Evolutionary conservation across 2,797 vertebrate species (phyloP).

Genomic region (Anguilla obscura): DNA sequence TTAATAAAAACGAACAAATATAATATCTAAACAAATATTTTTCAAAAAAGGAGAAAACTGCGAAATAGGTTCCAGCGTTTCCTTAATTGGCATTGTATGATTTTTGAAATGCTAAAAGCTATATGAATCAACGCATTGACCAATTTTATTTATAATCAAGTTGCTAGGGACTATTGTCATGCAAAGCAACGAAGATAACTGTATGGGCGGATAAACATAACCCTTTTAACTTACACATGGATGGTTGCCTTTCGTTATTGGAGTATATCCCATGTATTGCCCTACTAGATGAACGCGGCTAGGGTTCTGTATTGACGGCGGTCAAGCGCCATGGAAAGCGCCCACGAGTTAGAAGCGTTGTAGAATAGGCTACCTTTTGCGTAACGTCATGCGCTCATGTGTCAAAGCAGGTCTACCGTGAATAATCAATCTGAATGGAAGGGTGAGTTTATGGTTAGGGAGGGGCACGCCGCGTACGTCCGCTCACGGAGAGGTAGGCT

Average conservation of each 20-base stretch:
- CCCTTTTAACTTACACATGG: neutral
- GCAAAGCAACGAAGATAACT: slow-evolving; percentile 1
- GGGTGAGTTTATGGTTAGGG: slow-evolving; percentile 33
- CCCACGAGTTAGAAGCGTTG: neutral
- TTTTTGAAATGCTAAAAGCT: neutral
- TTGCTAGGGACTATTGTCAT: neutral
- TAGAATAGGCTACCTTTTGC: neutral
- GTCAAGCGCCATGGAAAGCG: slow-evolving; percentile 46
- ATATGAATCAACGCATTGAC: neutral
- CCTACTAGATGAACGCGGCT: neutral
- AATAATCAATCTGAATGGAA: slow-evolving; percentile 28
- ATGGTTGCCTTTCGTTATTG: neutral
- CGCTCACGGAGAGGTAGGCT: neutral
- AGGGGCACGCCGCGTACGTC: neutral
- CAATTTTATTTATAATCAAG: neutral
- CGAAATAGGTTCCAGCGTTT: neutral
- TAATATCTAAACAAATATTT: neutral
- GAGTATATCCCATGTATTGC: neutral
- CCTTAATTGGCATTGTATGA: neutral
- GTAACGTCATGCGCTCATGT: neutral
- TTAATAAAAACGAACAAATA: slow-evolving; percentile 22
- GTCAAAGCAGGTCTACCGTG: neutral
- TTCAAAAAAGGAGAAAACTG: neutral
- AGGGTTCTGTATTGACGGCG: neutral
- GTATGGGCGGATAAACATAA: neutral